Base-by-base conservation (phyloP, 2,797 vertebrate species). In the Micropoecilia bifurca region DNA sequence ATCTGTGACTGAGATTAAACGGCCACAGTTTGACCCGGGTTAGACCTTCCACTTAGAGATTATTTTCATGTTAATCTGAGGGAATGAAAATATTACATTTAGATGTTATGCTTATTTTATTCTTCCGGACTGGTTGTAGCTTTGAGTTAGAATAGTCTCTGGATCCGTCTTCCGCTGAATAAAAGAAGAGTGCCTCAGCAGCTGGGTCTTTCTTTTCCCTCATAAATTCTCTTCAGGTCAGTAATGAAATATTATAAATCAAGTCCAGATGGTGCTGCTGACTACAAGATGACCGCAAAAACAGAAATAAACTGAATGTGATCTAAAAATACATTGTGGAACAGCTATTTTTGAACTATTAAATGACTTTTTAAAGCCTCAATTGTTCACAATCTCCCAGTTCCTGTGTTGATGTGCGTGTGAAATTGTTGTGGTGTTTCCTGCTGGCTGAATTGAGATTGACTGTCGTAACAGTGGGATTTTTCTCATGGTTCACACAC, bases 401-500 rank as follows among this genome's bases (percentile, higher is more conserved):
- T 59, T 72, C 63, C 13, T 57, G 55, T 13, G 45, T 14, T 30
- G 55, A 28, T 1, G n/a, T 28, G 55, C 1, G 63, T 50, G 6
- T 36, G 30, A 59, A 28, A 28, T 28, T 59, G 22, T 59, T 6
- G 14, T 16, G 59, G 59, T 47, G 13, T n/a, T 0, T 74, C 57
- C 47, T 48, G 75, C 20, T 75, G 73, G 55, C 28, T 81, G 68
- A 77, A 72, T 59, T 18, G 36, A 8, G 72, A 57, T 18, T 66
- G 63, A 22, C 36, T 4, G 41, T 69, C 33, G 55, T 72, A 74
- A 45, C 57, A 48, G 45, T 66, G 61, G 59, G 76, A 68, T 68
- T 7, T 57, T 88, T 86, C 74, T 85, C 82, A 83, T 77, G 69
- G 48, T 83, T 73, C 41, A 73, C n/a, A 43, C 76, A 57, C 36